phyloP scores from a whole-genome alignment of 1,140 invertebrate species.

The Ceratosolen fusciceps region DNA sequence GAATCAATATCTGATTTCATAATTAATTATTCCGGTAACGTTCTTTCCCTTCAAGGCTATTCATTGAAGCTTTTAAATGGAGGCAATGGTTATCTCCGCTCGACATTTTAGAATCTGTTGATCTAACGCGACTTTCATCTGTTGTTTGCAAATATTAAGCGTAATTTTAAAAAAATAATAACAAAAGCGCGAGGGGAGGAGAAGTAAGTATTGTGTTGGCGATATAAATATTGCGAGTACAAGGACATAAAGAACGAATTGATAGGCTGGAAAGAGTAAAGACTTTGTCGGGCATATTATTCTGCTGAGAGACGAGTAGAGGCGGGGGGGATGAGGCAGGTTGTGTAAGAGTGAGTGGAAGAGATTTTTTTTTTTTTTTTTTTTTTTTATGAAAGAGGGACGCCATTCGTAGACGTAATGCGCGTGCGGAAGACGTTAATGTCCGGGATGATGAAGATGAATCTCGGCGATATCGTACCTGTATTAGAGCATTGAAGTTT shows the following conservation, averaged over 20 bases:
- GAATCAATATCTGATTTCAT: too few species aligned
- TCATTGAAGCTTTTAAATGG: too few species aligned
- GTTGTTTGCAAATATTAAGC: too few species aligned
- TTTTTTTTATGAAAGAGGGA: constrained; percentile 5
- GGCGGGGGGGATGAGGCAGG: background rate
- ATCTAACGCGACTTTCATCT: too few species aligned
- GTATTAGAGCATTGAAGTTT: constrained; percentile 6
- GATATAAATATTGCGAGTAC: background rate
- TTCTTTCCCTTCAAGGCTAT: too few species aligned
- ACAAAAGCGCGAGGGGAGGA: too few species aligned
- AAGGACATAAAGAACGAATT: background rate
- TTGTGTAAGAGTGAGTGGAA: background rate
- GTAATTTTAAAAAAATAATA: too few species aligned
- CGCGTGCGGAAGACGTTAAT: background rate
- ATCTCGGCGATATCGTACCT: background rate
- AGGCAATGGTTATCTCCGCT: too few species aligned
- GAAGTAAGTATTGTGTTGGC: too few species aligned
- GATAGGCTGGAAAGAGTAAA: background rate
- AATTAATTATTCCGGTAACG: too few species aligned
- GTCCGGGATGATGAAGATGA: constrained; percentile 9
- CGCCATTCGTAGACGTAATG: background rate
- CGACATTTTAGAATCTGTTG: too few species aligned
- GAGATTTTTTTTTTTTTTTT: background rate
- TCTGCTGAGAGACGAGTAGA: background rate
- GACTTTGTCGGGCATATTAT: background rate